Evolutionary conservation across 2,797 vertebrate genomes (phyloP), one percentile per base, ranked within the genome.

Genomic region (Siniperca scherzeri): DNA sequence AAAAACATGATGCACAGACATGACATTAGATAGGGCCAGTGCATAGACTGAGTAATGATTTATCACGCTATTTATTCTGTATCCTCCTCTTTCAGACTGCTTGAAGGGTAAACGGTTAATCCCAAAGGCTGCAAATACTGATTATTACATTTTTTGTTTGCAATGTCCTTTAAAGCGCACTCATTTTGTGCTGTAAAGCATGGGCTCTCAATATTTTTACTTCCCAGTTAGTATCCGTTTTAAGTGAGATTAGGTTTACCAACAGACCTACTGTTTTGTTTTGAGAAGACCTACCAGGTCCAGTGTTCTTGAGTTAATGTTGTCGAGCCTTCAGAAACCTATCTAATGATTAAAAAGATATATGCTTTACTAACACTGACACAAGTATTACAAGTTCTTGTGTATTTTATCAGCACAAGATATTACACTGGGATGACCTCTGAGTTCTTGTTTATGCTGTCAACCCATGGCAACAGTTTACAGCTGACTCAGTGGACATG

Each of bases 1-100:
- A 66, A 66, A 77, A 76, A 21, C 59, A 42, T 70, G 62, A 74
- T 80, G 50, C 52, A 60, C 67, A 75, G 73, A 25, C 33, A 33
- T 13, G 16, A 74, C 62, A 25, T 77, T 81, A 56, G 52, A 71
- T 52, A 36, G 30, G 14, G 53, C 50, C 46, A 11, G 10, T 19
- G 17, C 36, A 48, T 44, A 42, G 19, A 75, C 44, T 16, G 7
- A 36, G 21, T 50, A 55, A 69, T 69, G 60, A 77, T 16, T 13
- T 46, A 5, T 62, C 13, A 9, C 30, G 62, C 19, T 46, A 27
- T 66, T 59, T 16, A 74, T 67, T 3, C 57, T 53, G 17, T 46
- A 52, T 30, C 42, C 19, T 80, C 36, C 65, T 71, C 33, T 60
- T 65, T 65, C 9, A 44, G 27, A 74, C 70, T 9, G 25, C 11